phyloP scores from a whole-genome alignment of 1,140 invertebrate species.

The Cotesia chilonis region DNA sequence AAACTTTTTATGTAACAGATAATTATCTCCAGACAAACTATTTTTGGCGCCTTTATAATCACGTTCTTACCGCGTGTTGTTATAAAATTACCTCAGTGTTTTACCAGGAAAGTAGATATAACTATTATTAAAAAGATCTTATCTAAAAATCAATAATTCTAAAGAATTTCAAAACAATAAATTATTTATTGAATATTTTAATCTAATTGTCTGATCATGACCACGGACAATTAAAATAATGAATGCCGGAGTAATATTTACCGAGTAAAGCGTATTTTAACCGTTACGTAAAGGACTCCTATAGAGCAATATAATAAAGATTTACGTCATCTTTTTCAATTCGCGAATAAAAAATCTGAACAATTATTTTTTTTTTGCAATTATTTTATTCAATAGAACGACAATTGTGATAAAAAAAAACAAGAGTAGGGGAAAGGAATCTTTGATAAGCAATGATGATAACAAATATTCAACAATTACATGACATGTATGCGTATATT shows the following conservation, averaged over 20 bases:
- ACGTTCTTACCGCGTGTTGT: too few relatives aligned
- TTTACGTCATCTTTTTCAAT: neutral
- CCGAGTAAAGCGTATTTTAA: slow-evolving; percentile 1
- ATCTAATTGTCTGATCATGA: neutral
- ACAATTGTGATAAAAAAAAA: neutral
- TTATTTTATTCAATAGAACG: neutral
- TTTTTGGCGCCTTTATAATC: too few relatives aligned
- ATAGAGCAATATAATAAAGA: neutral
- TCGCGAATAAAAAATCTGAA: neutral
- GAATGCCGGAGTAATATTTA: neutral
- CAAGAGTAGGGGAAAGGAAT: neutral
- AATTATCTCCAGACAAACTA: too few relatives aligned
- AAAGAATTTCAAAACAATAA: too few relatives aligned
- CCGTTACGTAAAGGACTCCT: neutral
- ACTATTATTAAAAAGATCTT: too few relatives aligned
- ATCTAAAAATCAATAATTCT: too few relatives aligned
- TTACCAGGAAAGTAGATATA: too few relatives aligned
- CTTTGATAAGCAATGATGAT: neutral
- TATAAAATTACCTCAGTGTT: too few relatives aligned
- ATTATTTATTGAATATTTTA: neutral
- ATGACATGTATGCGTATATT: neutral
- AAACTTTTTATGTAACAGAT: too few relatives aligned
- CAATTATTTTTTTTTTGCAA: neutral
- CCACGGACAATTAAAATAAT: neutral
- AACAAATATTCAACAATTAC: neutral